Evolutionary conservation across 2,113 vertebrate genomes (phyloP).

Genomic region (Eulemur rufifrons): DNA sequence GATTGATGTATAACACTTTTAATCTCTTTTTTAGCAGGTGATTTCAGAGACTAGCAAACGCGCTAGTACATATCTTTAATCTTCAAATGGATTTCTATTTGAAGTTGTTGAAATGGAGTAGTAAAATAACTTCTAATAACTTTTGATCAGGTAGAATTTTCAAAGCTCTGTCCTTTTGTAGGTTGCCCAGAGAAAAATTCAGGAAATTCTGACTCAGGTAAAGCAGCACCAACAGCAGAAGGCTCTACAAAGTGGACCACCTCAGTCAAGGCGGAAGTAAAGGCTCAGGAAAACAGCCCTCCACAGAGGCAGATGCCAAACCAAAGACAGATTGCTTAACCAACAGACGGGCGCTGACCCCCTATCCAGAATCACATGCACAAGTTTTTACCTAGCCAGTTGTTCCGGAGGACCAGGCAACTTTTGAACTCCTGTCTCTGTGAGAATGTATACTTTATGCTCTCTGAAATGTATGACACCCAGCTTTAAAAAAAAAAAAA

Average conservation of each 20-base stretch:
- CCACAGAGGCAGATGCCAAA: conserved; percentile 90
- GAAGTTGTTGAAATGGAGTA: background rate
- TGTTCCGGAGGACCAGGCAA: conserved; percentile 90
- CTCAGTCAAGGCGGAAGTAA: conserved; percentile 94
- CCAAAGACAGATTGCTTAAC: conserved; percentile 91
- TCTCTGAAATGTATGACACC: conserved; percentile 91
- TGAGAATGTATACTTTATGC: conserved; percentile 95
- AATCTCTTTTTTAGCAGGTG: background rate
- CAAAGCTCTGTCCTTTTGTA: conserved; percentile 75
- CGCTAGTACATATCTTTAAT: background rate
- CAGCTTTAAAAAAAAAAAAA: conserved; percentile 86
- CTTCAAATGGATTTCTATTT: background rate
- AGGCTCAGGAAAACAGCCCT: conserved; percentile 86
- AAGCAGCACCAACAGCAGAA: conserved; percentile 96
- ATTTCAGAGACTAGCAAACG: conserved; percentile 3
- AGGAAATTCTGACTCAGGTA: conserved; percentile 99
- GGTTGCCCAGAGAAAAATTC: conserved; percentile 99
- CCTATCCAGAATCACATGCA: conserved; percentile 85
- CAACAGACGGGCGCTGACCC: conserved; percentile 83
- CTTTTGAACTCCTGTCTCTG: conserved; percentile 90
- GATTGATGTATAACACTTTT: background rate
- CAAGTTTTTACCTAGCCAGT: conserved; percentile 87
- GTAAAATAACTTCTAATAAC: background rate
- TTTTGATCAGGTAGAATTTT: background rate
- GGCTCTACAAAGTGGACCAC: conserved; percentile 88